A percentile compares a stretch with the other conserved stretches of the same genome.
Evolutionary conservation across 2,888 invertebrate genomes (phyloP).

Genomic region (Drosophila pseudotakahashii): DNA sequence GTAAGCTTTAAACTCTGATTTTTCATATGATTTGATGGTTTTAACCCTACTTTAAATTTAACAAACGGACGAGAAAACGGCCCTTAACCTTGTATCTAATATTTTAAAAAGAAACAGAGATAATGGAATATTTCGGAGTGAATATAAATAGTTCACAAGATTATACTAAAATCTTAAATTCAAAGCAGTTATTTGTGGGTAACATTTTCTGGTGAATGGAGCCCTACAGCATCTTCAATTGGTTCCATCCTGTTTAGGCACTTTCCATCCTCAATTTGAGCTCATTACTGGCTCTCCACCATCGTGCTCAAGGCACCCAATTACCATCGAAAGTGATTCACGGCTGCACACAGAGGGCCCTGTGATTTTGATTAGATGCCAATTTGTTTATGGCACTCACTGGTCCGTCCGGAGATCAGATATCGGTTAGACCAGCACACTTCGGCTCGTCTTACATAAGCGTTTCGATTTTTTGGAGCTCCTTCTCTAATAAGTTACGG

Average conservation of each 20-base stretch:
- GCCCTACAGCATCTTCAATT: neutral
- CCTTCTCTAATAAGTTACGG: constrained; percentile 35
- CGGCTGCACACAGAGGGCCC: constrained; percentile 2
- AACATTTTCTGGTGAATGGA: neutral
- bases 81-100: no score
- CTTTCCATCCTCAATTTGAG: neutral
- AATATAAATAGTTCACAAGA: no score
- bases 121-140: no score
- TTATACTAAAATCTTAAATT: no score
- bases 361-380: constrained; percentile 50
- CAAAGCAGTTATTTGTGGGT: no score
- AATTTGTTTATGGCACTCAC: constrained; percentile 52
- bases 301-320: constrained; percentile 17
- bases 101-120: no score
- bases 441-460: constrained; percentile 46
- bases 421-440: constrained; percentile 44
- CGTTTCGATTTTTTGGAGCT: constrained; percentile 33
- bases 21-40: no score
- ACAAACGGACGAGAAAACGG: no score
- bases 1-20: no score
- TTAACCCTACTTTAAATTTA: no score
- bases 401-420: constrained; percentile 36
- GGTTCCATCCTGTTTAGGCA: neutral
- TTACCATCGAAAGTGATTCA: constrained; percentile 40
- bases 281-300: constrained; percentile 13